Conservation (phyloP, 2,113 vertebrate species). For the Pomatorhinus ruficollis region DNA sequence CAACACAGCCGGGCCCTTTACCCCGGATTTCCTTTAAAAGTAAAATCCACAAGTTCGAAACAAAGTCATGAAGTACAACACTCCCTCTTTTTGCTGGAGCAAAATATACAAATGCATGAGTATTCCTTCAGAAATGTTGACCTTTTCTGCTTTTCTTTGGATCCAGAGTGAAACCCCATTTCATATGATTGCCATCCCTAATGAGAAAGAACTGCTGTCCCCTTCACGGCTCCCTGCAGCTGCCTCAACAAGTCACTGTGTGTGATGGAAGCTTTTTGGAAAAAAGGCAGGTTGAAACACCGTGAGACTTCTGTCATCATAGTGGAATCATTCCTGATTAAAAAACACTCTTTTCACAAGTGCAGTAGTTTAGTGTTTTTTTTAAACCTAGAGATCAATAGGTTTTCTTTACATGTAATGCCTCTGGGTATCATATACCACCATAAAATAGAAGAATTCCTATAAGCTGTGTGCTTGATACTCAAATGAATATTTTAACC, state of each 20-base stretch:
- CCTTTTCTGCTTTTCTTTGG: constrained; percentile 4
- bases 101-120: background rate
- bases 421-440: background rate
- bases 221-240: background rate
- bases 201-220: background rate
- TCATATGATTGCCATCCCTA: background rate
- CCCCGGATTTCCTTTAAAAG: background rate
- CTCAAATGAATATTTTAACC: constrained; percentile 39
- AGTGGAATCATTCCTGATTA: background rate
- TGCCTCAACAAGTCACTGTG: background rate
- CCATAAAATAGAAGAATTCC: background rate
- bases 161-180: background rate
- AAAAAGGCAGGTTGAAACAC: background rate
- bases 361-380: background rate
- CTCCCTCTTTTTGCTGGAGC: background rate
- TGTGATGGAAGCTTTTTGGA: background rate
- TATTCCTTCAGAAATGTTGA: background rate
- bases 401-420: background rate
- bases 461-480: background rate
- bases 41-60: background rate
- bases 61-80: background rate
- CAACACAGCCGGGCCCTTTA: background rate
- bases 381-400: background rate
- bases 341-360: background rate
- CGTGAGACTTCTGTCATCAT: background rate